Evolutionary conservation across 2,888 invertebrate genomes (phyloP).

Genomic region (Hypsopygia costalis): DNA sequence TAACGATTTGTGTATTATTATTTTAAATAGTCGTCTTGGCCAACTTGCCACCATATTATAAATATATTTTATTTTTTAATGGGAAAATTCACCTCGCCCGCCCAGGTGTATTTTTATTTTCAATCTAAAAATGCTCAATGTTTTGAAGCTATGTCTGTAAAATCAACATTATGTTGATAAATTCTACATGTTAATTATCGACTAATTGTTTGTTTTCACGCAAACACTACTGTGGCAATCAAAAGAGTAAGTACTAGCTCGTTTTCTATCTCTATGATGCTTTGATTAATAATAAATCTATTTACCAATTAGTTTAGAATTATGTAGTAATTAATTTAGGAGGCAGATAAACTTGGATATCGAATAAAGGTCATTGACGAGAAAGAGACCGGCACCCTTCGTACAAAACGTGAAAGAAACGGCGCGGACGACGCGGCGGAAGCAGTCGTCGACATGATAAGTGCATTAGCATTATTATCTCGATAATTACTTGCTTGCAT

Average conservation of each 20-base stretch:
- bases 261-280: background rate
- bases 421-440: constrained; percentile 54
- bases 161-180: no score
- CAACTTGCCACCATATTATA: no score
- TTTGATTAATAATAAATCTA: no score
- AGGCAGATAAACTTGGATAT: background rate
- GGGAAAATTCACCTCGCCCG: no score
- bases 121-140: no score
- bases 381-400: constrained; percentile 22
- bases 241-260: background rate
- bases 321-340: background rate
- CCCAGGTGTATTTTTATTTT: no score
- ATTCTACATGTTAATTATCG: background rate
- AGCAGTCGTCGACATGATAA: constrained; percentile 76
- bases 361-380: background rate
- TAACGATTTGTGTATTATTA: no score
- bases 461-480: constrained; percentile 81
- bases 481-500: constrained; percentile 78
- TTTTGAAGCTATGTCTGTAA: no score
- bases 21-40: no score
- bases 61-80: no score
- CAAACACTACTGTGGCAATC: background rate
- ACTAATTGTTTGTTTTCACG: background rate
- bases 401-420: constrained; percentile 47
- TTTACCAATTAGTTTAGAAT: no score